Evolutionary conservation across 2,888 invertebrate genomes (phyloP), one percentile per base, ranked within the genome.

Genomic region (Drosophila mettleri): DNA sequence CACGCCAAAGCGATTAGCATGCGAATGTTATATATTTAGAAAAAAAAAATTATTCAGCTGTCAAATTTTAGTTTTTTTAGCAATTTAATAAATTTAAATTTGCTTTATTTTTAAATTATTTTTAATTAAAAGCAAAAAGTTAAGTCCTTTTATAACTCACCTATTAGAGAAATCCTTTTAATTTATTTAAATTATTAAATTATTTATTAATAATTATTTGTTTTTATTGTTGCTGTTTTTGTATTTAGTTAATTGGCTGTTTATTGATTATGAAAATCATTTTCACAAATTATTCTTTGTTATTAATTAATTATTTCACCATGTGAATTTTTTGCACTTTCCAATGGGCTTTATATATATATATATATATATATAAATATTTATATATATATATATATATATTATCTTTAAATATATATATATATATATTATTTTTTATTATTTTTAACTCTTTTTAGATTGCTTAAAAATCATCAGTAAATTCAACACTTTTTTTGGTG

Each of bases 301-400:
- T 68, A 34, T 53, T 62, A 64, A 70, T 54, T 57, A 63, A 45
- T 41, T 58, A 75, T 78, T 85, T 78, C 74, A 85, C 64, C 39
- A 79, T 54, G 67, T 76, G 68, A 85, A 69, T 80, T 82, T 69
- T 60, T 58, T 69, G 43, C 61, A 57, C 67, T 63, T 49, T 57
- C 45, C 59, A 34, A 67, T 63, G 41, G 45, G 29, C 45, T 43
- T 51, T 39, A 46, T 51, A 2, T 24, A 16, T 34, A 4, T 20
- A 18, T 12, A 20, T 33, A 20, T 12, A 36, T 24, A 29, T 10
- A 10, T 39, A n/a, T 14, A 36, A 16, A 29, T 10, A 10, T 39
- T 10, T 14, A 18, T 8, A 9, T n/a, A 22, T 57, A 36, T 31
- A 43, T 12, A 46, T 46, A 27, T 29, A 29, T 45, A 10, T 49